Base-by-base conservation (phyloP, 2,888 invertebrate genomes). In the Xylophagus ater region DNA sequence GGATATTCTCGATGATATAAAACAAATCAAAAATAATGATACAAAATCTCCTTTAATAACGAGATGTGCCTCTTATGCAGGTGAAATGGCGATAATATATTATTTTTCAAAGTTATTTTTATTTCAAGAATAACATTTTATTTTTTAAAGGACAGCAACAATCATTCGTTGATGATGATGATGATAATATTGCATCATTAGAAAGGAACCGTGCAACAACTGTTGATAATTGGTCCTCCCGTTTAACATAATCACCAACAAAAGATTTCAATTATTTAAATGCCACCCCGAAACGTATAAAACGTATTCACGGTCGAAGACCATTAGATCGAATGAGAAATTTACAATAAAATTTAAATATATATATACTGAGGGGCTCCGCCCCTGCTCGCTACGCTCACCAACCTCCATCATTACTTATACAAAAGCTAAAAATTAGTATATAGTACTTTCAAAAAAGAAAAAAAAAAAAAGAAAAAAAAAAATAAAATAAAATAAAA, bases 301-400 rank as follows among this genome's bases (percentile, higher is more conserved):
- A 25, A 17, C 58, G 62, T 20, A 63, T 64, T 42, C 57, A 65
- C 33, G 50, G 55, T 19, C 51, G 63, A 4, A 55, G 54, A 21
- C 65, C 65, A 10, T 55, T 65, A 36, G 54, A 57, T 28, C 57
- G 65, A 14, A 59, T 62, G 63, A 57, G 57, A 18, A 41, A 26
- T 26, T 35, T 21, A 30, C 23, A 4, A 30, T 34, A 34, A 31
- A 13, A 9, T 9, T n/a, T 9, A 28, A 28, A 12, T 28, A 28
- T 28, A 13, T n/a, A 28, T 30, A 14, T 15, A n/a, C n/a, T n/a
- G n/a, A n/a, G n/a, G n/a, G n/a, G n/a, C n/a, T n/a, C n/a, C n/a
- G n/a, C n/a, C n/a, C n/a, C n/a, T n/a, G n/a, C n/a, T n/a, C n/a
- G n/a, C n/a, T n/a, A n/a, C n/a, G n/a, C n/a, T n/a, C n/a, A n/a